A percentile compares a stretch with the other conserved stretches of the same genome.
phyloP scores from a whole-genome alignment of 2,113 vertebrate genomes.

The human (Homo sapiens) region DNA sequence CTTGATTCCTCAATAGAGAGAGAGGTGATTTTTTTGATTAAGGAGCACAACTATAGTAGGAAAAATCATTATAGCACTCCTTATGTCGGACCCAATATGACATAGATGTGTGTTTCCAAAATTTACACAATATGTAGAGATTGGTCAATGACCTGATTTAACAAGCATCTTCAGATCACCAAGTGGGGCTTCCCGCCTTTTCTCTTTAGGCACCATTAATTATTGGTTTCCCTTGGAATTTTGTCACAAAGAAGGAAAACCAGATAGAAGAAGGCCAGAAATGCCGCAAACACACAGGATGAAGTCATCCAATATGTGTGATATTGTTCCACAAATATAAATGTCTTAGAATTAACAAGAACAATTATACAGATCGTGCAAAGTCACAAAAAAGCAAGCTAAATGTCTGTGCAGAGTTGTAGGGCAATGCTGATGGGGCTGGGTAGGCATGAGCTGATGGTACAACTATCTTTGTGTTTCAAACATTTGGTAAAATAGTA shows the following conservation, averaged over 20 bases:
- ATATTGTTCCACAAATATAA: not conserved
- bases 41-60: not conserved
- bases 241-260: not conserved
- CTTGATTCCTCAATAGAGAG: constrained; percentile 2
- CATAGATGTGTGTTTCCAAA: not conserved
- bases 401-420: not conserved
- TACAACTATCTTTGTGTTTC: not conserved
- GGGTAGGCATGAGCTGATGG: rapidly evolving
- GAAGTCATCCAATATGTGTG: not conserved
- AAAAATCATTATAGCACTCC: not conserved
- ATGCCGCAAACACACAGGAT: not conserved
- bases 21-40: not conserved
- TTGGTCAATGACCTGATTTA: not conserved
- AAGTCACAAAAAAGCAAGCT: not conserved
- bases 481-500: not conserved
- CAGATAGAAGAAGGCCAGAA: not conserved
- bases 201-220: not conserved
- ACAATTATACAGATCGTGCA: not conserved
- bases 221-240: not conserved
- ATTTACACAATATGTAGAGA: not conserved
- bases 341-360: not conserved
- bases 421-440: not conserved
- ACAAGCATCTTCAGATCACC: not conserved
- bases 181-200: not conserved
- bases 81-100: not conserved